Base-by-base conservation (phyloP, 2,888 invertebrate species). In the Apocheima hispidaria region DNA sequence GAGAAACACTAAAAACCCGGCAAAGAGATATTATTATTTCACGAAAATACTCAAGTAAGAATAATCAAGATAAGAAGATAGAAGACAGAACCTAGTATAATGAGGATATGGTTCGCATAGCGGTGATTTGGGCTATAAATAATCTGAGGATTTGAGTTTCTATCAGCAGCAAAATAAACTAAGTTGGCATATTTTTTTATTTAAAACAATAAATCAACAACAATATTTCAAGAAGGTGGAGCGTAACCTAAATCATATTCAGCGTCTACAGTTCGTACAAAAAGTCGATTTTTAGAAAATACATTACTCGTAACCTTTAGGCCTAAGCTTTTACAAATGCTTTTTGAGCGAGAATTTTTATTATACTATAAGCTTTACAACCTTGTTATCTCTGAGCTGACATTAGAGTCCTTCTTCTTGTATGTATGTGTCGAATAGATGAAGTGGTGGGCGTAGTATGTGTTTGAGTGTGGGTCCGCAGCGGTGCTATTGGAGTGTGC, bases 361-460 rank as follows among this genome's bases (percentile, higher is more conserved):
- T 58, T 64, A 52, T 33, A 18, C 33, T 12, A 18, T 18, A 68
- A 36, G 49, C 69, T 63, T 74, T 74, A 96, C 78, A 96, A 91
- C 72, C 96, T 93, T 59, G 96, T 96, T 71, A 95, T 95, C 89
- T 96, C 95, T 55, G 96, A 95, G 80, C 95, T 95, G 89, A 95
- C 77, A 89, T 93, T 81, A 79, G 94, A 73, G 72, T 93, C 89
- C 84, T 94, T 88, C 74, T 90, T 90, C 82, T 93, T 86, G 73
- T 90, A 90, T 10, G 93, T 88, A 67, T 90, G 88, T 30, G 93
- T 89, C 10, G 94, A 93, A 57, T 93, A 92, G 36, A 92, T 81
- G 61, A 92, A 88, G 66, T 92, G 91, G 65, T 92, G 92, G 2
- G 92, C 81, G 67, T 92, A 92, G 72, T 92, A 93, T 4, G 83